Conservation (phyloP, 1,140 invertebrate species). For the Drosophila burlai region DNA sequence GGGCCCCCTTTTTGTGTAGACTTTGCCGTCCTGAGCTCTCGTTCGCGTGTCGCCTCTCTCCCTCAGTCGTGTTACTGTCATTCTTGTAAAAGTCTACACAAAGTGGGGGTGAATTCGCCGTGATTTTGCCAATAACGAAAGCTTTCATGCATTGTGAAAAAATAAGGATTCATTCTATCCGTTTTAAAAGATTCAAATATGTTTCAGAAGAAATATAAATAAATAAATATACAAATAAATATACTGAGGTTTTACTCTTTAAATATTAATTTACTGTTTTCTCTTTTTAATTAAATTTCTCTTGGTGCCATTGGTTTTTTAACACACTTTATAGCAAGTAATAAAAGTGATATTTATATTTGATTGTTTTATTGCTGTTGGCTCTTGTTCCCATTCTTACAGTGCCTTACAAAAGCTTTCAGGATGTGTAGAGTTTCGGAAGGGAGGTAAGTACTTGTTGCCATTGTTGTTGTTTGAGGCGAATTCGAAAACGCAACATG, state of each 20-base stretch:
- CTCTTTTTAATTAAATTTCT: neutral
- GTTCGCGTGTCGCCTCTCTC: constrained; percentile 8
- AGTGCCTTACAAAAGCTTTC: constrained; percentile 57
- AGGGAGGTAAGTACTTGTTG: constrained; percentile 69
- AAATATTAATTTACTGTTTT: neutral
- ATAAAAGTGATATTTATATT: neutral
- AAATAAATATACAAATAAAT: neutral
- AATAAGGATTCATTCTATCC: neutral
- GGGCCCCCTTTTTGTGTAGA: constrained; percentile 58
- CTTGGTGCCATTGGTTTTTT: neutral
- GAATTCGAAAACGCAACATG: constrained; percentile 72
- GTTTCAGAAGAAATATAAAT: neutral
- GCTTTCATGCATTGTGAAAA: constrained; percentile 58
- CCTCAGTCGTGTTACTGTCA: constrained; percentile 5
- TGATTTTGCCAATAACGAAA: constrained; percentile 6
- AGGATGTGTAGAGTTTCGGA: constrained; percentile 30
- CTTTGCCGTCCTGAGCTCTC: constrained; percentile 16
- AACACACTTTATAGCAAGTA: neutral
- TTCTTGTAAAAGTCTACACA: constrained; percentile 48
- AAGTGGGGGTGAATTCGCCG: constrained; percentile 31
- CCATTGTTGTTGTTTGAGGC: constrained; percentile 59
- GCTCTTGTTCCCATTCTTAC: neutral
- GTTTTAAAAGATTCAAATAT: neutral
- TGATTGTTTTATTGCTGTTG: neutral
- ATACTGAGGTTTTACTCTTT: neutral